Conservation (phyloP, 2,113 vertebrate species). For the Ondatra zibethicus region DNA sequence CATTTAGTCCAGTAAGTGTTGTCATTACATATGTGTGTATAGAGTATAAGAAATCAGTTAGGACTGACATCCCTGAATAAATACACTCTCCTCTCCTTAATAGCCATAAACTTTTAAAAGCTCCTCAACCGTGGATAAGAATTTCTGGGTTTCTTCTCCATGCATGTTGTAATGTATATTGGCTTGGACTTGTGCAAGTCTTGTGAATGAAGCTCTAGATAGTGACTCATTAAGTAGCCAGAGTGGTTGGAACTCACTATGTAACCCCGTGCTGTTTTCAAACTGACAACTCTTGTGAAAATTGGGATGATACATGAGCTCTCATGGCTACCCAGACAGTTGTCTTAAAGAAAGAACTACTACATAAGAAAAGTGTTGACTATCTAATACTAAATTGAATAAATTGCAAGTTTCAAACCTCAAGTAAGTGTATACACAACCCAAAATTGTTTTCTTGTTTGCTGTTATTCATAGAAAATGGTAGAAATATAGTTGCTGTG, state of each 20-base stretch:
- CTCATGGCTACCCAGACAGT: neutral
- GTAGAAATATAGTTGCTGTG: neutral
- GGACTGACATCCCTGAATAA: neutral
- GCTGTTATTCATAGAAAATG: neutral
- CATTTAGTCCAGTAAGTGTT: neutral
- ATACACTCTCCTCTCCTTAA: neutral
- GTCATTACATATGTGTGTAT: neutral
- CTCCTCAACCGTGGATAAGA: neutral
- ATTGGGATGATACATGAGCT: neutral
- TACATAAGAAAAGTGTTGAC: neutral
- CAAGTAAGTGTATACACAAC: neutral
- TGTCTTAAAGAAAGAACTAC: neutral
- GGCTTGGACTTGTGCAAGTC: neutral
- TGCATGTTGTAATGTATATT: neutral
- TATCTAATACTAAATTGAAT: neutral
- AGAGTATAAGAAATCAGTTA: neutral
- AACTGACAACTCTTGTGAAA: neutral
- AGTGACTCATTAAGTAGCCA: neutral
- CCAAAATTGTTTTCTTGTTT: neutral
- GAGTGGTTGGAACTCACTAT: neutral
- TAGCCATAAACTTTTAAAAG: neutral
- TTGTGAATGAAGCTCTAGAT: neutral
- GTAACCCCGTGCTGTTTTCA: no score
- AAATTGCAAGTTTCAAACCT: neutral
- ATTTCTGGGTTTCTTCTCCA: no score